phyloP scores from a whole-genome alignment of 1,140 invertebrate genomes.

The Zophobas atratus region DNA sequence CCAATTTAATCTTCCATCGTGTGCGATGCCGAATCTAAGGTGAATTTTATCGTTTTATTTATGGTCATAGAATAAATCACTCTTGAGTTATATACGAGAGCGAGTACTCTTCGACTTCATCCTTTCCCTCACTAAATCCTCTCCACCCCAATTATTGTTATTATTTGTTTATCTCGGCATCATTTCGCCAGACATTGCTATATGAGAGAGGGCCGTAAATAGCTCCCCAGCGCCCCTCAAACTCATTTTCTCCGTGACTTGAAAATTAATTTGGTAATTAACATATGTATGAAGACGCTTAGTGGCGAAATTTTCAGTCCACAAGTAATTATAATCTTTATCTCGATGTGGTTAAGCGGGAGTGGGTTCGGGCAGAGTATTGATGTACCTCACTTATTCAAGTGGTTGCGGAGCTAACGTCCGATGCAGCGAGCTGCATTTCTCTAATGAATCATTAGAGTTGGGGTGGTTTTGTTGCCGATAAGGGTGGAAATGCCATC shows the following conservation, averaged over 20 bases:
- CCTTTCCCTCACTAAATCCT: background rate
- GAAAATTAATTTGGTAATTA: conserved; percentile 46
- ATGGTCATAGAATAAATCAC: conserved; percentile 41
- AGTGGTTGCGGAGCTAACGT: conserved; percentile 1
- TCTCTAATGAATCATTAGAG: conserved; percentile 34
- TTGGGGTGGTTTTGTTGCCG: conserved; percentile 12
- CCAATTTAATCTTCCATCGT: conserved; percentile 45
- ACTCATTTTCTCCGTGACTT: conserved; percentile 45
- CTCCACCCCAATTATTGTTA: conserved; percentile 24
- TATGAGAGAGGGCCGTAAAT: conserved; percentile 14
- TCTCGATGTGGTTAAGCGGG: conserved; percentile 18
- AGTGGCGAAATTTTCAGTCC: conserved; percentile 25
- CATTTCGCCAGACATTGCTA: conserved; percentile 1
- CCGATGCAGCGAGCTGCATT: conserved; percentile 29
- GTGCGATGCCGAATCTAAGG: conserved; percentile 31
- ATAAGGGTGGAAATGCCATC: conserved; percentile 16
- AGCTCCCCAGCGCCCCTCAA: conserved; percentile 9
- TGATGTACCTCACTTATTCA: conserved; percentile 7
- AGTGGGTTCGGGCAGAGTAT: conserved; percentile 1
- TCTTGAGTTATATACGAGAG: conserved; percentile 23
- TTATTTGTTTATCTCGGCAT: conserved; percentile 26
- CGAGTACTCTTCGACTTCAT: conserved; percentile 10
- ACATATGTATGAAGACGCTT: conserved; percentile 40
- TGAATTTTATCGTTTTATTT: conserved; percentile 47
- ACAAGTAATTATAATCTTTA: conserved; percentile 21